phyloP scores from a whole-genome alignment of 2,113 vertebrate species.

The Montifringilla adamsi region DNA sequence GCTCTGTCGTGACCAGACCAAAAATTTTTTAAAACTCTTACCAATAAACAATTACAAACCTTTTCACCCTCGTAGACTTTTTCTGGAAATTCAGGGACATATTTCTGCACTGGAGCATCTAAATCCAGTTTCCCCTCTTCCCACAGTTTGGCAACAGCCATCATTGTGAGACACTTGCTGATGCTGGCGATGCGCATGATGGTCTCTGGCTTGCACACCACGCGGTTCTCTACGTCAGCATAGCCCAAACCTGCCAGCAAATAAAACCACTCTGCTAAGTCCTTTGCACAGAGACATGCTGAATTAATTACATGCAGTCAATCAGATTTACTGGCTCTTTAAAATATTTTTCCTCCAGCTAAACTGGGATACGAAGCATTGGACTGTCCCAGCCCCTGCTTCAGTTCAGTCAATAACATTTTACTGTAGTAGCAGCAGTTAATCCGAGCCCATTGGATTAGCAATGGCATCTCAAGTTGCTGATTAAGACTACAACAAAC shows the following conservation, averaged over 20 bases:
- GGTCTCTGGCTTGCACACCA: slow-evolving; percentile 83
- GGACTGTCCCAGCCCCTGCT: background rate
- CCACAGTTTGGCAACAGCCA: slow-evolving; percentile 88
- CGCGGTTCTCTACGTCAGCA: slow-evolving; percentile 92
- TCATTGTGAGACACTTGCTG: slow-evolving; percentile 93
- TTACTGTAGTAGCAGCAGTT: background rate
- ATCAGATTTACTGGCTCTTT: background rate
- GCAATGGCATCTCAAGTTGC: background rate
- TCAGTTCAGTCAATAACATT: background rate
- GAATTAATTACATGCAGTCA: background rate
- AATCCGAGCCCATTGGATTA: background rate
- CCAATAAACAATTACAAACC: slow-evolving; percentile 68
- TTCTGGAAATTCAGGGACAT: slow-evolving; percentile 93
- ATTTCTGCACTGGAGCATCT: slow-evolving; percentile 90
- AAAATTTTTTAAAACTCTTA: accelerated
- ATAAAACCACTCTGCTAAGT: background rate
- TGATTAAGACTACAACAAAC: background rate
- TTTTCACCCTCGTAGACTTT: slow-evolving; percentile 89
- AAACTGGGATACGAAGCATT: background rate
- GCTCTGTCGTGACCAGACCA: background rate
- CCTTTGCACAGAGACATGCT: background rate
- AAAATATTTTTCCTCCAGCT: background rate
- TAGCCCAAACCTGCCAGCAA: slow-evolving; percentile 84
- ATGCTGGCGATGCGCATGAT: slow-evolving; percentile 96
- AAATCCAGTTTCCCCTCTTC: slow-evolving; percentile 91